phyloP scores from a whole-genome alignment of 2,113 vertebrate species.

The Protobothrops flavoviridis region DNA sequence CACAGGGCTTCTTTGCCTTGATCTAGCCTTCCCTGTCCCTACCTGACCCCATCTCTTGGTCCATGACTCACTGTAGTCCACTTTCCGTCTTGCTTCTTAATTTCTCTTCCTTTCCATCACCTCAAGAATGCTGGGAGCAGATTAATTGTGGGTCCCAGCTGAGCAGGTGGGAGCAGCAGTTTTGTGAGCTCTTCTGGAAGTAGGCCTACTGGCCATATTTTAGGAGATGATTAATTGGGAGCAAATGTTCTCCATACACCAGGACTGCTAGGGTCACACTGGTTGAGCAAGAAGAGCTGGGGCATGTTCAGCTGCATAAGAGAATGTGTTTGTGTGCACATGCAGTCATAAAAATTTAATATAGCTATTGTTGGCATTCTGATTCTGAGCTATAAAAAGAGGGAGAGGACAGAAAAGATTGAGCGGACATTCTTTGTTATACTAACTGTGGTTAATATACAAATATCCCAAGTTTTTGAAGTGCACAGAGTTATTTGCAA shows the following conservation, averaged over 20 bases:
- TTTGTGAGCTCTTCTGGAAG: not conserved
- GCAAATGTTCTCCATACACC: not conserved
- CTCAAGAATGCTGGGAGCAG: constrained; percentile 15
- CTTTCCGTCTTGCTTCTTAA: not conserved
- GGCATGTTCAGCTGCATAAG: constrained; percentile 5
- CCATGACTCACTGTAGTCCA: not conserved
- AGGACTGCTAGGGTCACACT: not conserved
- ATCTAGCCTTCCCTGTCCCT: constrained; percentile 6
- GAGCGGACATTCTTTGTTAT: not conserved
- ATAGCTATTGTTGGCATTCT: not conserved
- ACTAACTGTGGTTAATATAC: not conserved
- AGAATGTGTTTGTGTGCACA: not conserved
- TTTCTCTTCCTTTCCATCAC: not conserved
- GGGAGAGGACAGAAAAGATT: not conserved
- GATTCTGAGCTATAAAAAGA: not conserved
- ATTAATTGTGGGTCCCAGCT: not conserved
- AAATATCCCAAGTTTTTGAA: not conserved
- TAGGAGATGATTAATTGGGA: constrained; percentile 5
- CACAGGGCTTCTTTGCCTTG: not conserved
- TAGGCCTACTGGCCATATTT: constrained; percentile 6
- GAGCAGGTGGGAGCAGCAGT: constrained; percentile 4
- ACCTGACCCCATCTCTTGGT: constrained; percentile 3
- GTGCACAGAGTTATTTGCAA: not conserved
- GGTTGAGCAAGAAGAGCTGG: not conserved
- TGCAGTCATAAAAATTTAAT: not conserved